Conservation (phyloP, 2,113 vertebrate species). For the Sterna hirundo region DNA sequence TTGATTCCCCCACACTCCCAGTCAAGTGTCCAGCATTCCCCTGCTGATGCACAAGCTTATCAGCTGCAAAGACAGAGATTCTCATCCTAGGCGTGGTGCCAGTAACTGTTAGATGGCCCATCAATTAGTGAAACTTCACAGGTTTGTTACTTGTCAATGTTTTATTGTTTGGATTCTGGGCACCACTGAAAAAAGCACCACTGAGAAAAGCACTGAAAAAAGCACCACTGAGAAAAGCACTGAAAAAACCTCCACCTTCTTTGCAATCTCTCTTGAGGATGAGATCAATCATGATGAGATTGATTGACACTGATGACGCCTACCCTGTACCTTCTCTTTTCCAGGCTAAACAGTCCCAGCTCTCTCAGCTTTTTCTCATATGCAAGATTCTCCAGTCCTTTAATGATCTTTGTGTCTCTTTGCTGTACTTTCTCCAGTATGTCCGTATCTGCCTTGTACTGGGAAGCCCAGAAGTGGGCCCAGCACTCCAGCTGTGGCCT, state of each 20-base stretch:
- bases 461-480: background rate
- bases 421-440: background rate
- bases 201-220: background rate
- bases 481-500: background rate
- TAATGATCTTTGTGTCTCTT: background rate
- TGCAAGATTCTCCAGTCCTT: background rate
- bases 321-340: background rate
- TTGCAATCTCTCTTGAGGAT: background rate
- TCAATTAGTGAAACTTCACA: background rate
- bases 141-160: background rate
- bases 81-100: accelerated
- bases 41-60: background rate
- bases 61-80: background rate
- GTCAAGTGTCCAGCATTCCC: accelerated
- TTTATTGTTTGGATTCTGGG: background rate
- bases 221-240: background rate
- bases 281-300: background rate
- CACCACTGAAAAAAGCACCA: background rate
- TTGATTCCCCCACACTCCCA: background rate
- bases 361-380: background rate
- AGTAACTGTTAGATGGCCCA: too few species aligned
- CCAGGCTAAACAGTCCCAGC: background rate
- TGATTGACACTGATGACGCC: background rate
- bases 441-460: background rate
- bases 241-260: background rate